Percentiles rank a stretch among this genome's conserved stretches.
These are phyloP conservation scores for Deilephila porcellus DNA, from an alignment of 2,888 invertebrate species.

Conservation along the genomic window DNA sequence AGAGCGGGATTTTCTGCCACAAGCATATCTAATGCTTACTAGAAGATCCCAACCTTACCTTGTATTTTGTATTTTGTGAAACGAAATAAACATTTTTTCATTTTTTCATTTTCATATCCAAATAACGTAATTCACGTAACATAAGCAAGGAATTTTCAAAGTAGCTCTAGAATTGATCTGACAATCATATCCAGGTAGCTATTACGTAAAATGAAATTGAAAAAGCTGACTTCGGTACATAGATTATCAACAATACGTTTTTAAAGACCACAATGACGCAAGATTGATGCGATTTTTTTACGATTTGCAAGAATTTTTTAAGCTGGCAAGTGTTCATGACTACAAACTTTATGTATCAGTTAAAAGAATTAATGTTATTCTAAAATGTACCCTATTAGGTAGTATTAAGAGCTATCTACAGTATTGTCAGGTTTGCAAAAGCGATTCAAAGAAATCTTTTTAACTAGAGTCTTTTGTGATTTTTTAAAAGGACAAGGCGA, in stretches of 20 bases:
- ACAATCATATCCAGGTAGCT: background rate
- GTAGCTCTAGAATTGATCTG: too few species aligned
- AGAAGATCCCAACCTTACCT: too few species aligned
- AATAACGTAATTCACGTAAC: too few species aligned
- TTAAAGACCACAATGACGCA: conserved; percentile 54
- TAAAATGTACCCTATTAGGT: background rate
- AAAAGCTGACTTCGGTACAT: conserved; percentile 1
- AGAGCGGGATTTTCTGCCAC: too few species aligned
- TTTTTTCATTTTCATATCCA: too few species aligned
- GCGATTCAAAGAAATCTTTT: conserved; percentile 20
- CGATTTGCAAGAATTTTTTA: conserved; percentile 32
- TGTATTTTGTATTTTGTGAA: too few species aligned
- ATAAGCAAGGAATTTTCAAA: too few species aligned
- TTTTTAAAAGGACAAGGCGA: conserved; percentile 76
- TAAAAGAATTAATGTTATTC: too few species aligned
- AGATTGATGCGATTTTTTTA: conserved; percentile 75
- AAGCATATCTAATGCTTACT: too few species aligned
- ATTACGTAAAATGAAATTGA: conserved; percentile 2
- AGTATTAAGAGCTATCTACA: background rate
- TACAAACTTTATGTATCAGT: background rate
- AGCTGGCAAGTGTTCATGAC: conserved; percentile 23
- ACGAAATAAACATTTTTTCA: too few species aligned
- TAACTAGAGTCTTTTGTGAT: conserved; percentile 61
- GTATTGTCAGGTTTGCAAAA: background rate
- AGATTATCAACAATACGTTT: conserved; percentile 15